Conservation (phyloP, 2,797 vertebrate genomes). For the Micrastur ruficollis region DNA sequence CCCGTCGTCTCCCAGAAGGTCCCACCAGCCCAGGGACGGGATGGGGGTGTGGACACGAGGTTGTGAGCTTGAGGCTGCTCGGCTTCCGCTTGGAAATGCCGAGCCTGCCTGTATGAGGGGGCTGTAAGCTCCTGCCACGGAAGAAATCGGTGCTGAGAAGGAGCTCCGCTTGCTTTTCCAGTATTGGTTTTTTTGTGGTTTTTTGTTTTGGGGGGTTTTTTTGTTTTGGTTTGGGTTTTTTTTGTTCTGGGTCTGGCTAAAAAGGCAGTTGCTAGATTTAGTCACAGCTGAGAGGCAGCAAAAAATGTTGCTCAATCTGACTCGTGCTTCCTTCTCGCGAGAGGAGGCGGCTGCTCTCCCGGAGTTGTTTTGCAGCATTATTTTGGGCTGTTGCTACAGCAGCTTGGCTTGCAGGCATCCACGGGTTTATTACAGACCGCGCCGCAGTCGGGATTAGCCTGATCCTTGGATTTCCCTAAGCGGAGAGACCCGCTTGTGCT, state of each 20-base stretch:
- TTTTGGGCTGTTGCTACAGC: conserved; percentile 22
- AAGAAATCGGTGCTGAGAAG: not conserved
- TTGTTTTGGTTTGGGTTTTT: not conserved
- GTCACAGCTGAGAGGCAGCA: not conserved
- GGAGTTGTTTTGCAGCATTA: conserved; percentile 5
- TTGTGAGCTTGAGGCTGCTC: not conserved
- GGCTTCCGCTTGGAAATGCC: not conserved
- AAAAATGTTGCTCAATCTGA: not conserved
- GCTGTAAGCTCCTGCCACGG: rapidly evolving
- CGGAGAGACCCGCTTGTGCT: rapidly evolving
- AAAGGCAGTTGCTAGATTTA: not conserved
- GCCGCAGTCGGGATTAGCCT: not conserved
- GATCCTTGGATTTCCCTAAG: not conserved
- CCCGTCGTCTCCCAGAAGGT: rapidly evolving
- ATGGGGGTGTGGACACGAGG: not conserved
- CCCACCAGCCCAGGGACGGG: not conserved
- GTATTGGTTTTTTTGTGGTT: not conserved
- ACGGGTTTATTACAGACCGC: not conserved
- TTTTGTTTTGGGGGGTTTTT: not conserved
- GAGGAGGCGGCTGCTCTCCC: conserved; percentile 2
- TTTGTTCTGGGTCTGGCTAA: not conserved
- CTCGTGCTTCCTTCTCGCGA: conserved; percentile 14
- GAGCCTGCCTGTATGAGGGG: not conserved
- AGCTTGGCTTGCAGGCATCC: not conserved
- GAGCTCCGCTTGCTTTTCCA: not conserved